phyloP scores from a whole-genome alignment of 2,113 vertebrate species.

The Genyomyrus donnyi region DNA sequence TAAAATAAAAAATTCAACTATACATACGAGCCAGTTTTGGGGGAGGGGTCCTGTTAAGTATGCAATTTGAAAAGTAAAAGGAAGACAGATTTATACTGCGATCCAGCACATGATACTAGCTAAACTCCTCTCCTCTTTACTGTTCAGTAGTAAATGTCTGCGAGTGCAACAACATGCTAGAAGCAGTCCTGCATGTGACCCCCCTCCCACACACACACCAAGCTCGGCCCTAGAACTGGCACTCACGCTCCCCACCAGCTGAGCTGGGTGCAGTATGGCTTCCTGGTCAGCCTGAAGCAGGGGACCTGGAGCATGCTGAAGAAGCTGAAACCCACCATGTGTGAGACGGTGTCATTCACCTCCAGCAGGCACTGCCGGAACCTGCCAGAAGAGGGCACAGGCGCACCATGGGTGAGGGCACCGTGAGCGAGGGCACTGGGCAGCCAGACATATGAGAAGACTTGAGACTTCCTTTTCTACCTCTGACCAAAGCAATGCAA shows the following conservation, averaged over 20 bases:
- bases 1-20: background rate
- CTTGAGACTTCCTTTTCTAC: background rate
- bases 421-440: background rate
- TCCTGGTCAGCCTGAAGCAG: conserved; percentile 71
- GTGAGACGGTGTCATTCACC: conserved; percentile 61
- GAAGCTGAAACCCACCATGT: conserved; percentile 70
- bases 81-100: background rate
- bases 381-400: conserved; percentile 42
- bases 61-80: background rate
- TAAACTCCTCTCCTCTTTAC: background rate
- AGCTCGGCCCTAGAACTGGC: background rate
- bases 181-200: background rate
- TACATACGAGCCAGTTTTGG: background rate
- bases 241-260: conserved; percentile 66
- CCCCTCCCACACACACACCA: background rate
- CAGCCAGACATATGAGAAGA: background rate
- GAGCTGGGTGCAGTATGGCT: conserved; percentile 58
- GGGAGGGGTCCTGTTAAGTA: background rate
- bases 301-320: conserved; percentile 75
- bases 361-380: conserved; percentile 66
- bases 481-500: background rate
- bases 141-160: background rate
- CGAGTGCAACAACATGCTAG: background rate
- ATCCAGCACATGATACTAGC: background rate
- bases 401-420: background rate